Evolutionary conservation across 2,113 vertebrate genomes (phyloP), one percentile per base, ranked within the genome.

Genomic region (Oncorhynchus kisutch): DNA sequence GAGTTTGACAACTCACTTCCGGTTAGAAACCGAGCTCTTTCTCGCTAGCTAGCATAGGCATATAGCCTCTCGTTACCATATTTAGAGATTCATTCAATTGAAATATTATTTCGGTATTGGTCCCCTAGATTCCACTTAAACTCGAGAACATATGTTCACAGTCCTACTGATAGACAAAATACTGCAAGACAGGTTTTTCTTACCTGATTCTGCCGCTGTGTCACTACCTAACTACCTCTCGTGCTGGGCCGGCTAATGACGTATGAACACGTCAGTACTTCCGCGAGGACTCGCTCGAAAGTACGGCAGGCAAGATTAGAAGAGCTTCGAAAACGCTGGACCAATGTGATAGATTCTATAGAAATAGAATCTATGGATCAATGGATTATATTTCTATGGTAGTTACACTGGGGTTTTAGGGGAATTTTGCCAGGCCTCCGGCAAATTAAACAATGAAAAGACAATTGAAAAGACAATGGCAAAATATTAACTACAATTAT

Each of bases 1-100:
- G 22, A 80, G 85, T 20, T 45, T 91, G 93, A 94, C 93, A 94
- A 93, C 94, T 94, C 94, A 94, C 90, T 92, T 94, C 94, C 93
- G 92, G 92, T 68, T 54, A 66, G 39, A 45, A 34, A 20, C 13
- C 18, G 29, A 34, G 67, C 18, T 68, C 29, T 18, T 31, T 31
- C 80, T 88, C 85, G 69, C 76, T 29, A 84, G 79, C 75, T 84
- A 84, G 64, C 31, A 71, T 25, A 66, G 34, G 22, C 49, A 74
- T 31, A 12, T 51, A 20, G 2, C 64, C 6, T 51, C n/a, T 11
- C n/a, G 25, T 14, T 22, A 68, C 45, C 14, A 51, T 29, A 64
- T 51, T 27, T 68, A 51, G 24, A 54, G 34, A 54, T 24, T 0
- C 69, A 51, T 59, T 6, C 2, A 34, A 27, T 22, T 70, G 8